Evolutionary conservation across 2,888 invertebrate genomes (phyloP).

Genomic region (Thera obeliscata): DNA sequence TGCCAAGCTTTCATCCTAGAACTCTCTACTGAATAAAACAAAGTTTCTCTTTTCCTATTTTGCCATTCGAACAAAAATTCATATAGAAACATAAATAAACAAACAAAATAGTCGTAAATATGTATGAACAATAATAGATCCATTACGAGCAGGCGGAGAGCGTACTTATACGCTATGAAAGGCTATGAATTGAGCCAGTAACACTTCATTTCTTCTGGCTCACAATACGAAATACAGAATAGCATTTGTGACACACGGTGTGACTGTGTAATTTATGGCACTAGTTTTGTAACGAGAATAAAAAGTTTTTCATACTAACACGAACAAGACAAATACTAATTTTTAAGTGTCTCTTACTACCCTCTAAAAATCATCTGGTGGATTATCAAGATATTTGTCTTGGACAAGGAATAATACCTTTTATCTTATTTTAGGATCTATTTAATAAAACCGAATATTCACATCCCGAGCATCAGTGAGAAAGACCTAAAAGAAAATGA

Average conservation of each 20-base stretch:
- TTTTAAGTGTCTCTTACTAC: not conserved
- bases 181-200: conserved; percentile 42
- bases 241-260: conserved; percentile 18
- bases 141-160: conserved; percentile 39
- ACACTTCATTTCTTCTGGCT: conserved; percentile 46
- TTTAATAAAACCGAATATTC: too few relatives aligned
- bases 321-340: not conserved
- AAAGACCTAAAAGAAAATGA: too few relatives aligned
- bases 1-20: not conserved
- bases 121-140: conserved; percentile 46
- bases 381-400: too few relatives aligned
- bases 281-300: not conserved
- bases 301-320: not conserved
- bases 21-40: not conserved
- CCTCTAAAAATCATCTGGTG: too few relatives aligned
- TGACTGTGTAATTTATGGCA: not conserved
- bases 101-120: conserved; percentile 41
- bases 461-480: too few relatives aligned
- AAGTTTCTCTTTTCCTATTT: conserved; percentile 9
- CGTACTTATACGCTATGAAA: conserved; percentile 39
- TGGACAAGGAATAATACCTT: too few relatives aligned
- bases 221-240: conserved; percentile 40
- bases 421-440: too few relatives aligned
- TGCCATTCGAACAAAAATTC: conserved; percentile 10
- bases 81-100: conserved; percentile 28